Evolutionary conservation across 2,888 invertebrate species (phyloP), one percentile per base, ranked within the genome.

Genomic region (Marronus borbonicus): DNA sequence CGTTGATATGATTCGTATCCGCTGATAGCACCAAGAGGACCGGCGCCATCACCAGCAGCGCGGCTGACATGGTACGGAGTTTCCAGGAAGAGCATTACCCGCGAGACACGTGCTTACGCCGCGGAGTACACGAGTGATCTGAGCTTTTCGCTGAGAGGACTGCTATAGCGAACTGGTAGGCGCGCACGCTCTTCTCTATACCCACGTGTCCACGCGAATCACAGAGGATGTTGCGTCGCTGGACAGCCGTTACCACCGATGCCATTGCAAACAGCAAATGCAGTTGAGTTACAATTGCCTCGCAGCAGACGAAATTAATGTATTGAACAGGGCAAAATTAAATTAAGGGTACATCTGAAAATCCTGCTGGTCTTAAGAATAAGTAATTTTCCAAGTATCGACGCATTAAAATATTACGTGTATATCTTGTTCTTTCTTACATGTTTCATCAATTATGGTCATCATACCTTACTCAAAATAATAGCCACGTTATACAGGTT

Each of bases 41-140:
- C 82, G 83, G 80, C 83, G 83, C 80, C 80, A 84, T 81, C 81
- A 84, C 83, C 81, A 83, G 81, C 78, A 84, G 83, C 85, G 84
- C 84, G 84, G 84, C 82, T 83, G 83, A 82, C 86, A 85, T 85
- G 81, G 81, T 84, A 82, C 82, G 81, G 83, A 82, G 80, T 80
- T 82, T 82, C 24, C 24, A 1, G 24, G 1, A 24, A 77, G 81
- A 78, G 82, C 84, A 84, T 84, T 83, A 84, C 83, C 82, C 80
- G 81, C 72, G 72, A 74, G 62, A 44, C 81, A 83, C 84, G 80
- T 83, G 82, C 82, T 80, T 77, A 80, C 82, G 80, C 81, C 76
- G 76, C 83, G 81, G 74, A 81, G 79, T 81, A 79, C 83, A 82
- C 83, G 84, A 82, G 84, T 80, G 79, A 80, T 83, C 84, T 84